Evolutionary conservation across 2,888 invertebrate species (phyloP), one percentile per base, ranked within the genome.

Genomic region (Loripinus fragilis): DNA sequence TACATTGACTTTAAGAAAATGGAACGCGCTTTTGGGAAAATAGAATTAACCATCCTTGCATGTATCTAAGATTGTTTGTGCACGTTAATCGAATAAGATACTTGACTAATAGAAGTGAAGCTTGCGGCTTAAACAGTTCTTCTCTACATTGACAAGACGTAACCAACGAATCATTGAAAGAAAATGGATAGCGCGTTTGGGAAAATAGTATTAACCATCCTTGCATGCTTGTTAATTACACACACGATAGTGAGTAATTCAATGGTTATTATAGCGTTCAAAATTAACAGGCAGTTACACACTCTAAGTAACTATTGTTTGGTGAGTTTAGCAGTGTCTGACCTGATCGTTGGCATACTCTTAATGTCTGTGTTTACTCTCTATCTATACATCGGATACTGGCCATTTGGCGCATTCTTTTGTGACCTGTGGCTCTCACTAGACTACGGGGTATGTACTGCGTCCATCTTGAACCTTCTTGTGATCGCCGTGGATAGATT

Each of bases 301-400:
- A 50, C 50, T n/a, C 50, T 50, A n/a, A n/a, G 50, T 20, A 50
- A 50, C n/a, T 50, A 50, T 20, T 50, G 50, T 20, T n/a, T 50
- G 7, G 50, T 50, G n/a, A 50, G 50, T 50, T n/a, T 50, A n/a
- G 50, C 50, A 12, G 50, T 50, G 15, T 50, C 50, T 20, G 50
- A 50, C 23, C n/a, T n/a, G n/a, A n/a, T n/a, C n/a, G n/a, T n/a
- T n/a, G 42, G 42, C 17, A 42, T 42, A 12, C 42, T 42, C 42
- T 42, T 42, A 17, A 42, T 42, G 42, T 42, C 42, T 8, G 17
- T 17, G 42, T 42, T 42, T 17, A 42, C 42, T 12, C 12, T 42
- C 17, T 42, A 42, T 42, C 42, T 42, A 8, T 42, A 12, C 42
- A 42, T 42, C 17, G 42, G 42, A 8, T 42, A 42, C 42, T 42